Percentiles rank a stretch among this genome's conserved stretches.
Conservation (phyloP, 2,888 invertebrate species). For the Vandiemenella viatica region DNA sequence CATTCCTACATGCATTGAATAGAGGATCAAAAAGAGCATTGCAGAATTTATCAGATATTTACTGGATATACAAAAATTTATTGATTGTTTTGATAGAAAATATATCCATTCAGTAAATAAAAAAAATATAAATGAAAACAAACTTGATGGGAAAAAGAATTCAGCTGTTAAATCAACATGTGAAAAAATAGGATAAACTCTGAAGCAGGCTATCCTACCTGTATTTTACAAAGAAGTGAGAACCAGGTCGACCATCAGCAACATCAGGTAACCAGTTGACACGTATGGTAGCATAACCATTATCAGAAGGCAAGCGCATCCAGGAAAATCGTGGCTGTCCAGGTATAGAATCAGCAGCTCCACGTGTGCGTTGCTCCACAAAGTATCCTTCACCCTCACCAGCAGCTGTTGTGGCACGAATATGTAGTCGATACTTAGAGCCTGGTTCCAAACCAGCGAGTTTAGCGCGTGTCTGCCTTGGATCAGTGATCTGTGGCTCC, state of each 20-base stretch:
- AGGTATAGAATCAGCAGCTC: conserved; percentile 35
- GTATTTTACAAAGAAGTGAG: conserved; percentile 79
- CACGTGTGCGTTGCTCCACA: conserved; percentile 62
- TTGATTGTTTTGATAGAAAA: no score
- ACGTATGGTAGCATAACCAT: conserved; percentile 54
- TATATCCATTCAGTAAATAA: no score
- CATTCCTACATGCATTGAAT: no score
- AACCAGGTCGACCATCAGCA: conserved; percentile 68
- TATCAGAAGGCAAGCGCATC: conserved; percentile 48
- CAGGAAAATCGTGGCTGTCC: conserved; percentile 55
- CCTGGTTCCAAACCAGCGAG: conserved; percentile 69
- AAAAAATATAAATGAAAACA: no score
- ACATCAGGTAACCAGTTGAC: conserved; percentile 68
- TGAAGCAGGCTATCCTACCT: no score
- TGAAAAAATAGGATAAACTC: no score
- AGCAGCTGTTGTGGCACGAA: conserved; percentile 72
- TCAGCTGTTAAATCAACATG: no score
- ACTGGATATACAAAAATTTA: no score
- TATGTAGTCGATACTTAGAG: conserved; percentile 75
- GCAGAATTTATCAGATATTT: no score
- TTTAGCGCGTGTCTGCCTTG: conserved; percentile 62
- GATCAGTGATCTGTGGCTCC: conserved; percentile 63
- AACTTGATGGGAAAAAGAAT: no score
- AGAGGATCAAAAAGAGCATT: no score
- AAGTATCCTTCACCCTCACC: conserved; percentile 79